These are phyloP conservation scores for Brachyptera risi DNA, from an alignment of 2,888 invertebrate species.

Conservation along the genomic window DNA sequence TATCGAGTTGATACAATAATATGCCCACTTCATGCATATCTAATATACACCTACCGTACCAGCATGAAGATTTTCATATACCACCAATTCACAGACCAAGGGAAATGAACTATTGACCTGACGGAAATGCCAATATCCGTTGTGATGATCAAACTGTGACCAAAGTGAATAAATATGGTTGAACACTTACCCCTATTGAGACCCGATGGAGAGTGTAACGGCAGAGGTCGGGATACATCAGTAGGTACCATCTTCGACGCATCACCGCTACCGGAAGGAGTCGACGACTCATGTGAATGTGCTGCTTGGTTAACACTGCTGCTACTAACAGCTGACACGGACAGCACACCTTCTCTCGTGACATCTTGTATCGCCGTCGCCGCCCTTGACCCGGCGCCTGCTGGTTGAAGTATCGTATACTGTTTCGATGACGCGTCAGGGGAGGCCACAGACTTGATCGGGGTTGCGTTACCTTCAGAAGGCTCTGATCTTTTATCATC, in stretches of 20 bases:
- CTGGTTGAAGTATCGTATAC: conserved; percentile 83
- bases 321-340: conserved; percentile 51
- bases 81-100: not conserved
- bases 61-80: not conserved
- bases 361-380: conserved; percentile 79
- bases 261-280: not conserved
- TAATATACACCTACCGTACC: not conserved
- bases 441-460: conserved; percentile 26
- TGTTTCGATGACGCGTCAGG: conserved; percentile 61
- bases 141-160: conserved; percentile 14
- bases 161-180: not conserved
- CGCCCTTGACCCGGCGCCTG: conserved; percentile 73
- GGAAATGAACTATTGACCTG: not conserved
- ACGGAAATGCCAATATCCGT: not conserved
- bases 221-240: conserved; percentile 35
- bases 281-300: not conserved
- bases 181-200: conserved; percentile 66
- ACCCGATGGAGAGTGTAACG: conserved; percentile 63
- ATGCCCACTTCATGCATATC: not conserved
- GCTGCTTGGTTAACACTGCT: not conserved
- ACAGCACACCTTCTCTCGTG: conserved; percentile 60
- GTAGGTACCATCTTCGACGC: conserved; percentile 25
- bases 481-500: conserved; percentile 39
- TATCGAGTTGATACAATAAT: not conserved
- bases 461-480: conserved; percentile 50